Evolutionary conservation across 2,797 vertebrate species (phyloP).

Genomic region (Phyllotis vaccarum): DNA sequence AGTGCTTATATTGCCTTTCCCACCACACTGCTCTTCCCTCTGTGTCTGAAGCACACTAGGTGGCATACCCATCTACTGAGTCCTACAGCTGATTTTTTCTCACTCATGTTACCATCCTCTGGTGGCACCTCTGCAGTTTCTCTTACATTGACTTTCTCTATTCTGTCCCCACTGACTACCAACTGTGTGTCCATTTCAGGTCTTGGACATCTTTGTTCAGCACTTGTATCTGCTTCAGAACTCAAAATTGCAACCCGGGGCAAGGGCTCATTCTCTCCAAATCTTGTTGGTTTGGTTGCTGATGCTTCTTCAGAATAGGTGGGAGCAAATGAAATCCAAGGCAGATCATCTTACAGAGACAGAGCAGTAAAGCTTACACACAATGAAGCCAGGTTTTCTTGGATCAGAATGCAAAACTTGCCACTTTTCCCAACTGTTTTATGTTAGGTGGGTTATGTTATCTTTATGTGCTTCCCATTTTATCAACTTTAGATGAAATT

Average conservation of each 20-base stretch:
- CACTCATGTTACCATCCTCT: background rate
- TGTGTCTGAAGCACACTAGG: background rate
- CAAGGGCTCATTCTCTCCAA: background rate
- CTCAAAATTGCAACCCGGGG: background rate
- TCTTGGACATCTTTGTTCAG: background rate
- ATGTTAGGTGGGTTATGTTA: background rate
- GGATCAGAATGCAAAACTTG: slow-evolving; percentile 17
- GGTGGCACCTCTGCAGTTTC: background rate
- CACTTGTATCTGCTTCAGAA: background rate
- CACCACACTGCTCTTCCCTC: background rate
- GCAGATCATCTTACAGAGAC: background rate
- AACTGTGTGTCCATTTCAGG: background rate
- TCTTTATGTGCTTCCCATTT: slow-evolving; percentile 17
- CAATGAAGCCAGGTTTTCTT: background rate
- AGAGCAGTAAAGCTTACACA: background rate
- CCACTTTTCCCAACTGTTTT: background rate
- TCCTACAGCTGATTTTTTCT: background rate
- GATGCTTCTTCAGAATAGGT: background rate
- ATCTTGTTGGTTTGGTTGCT: background rate
- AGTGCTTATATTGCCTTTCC: background rate
- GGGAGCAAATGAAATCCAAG: slow-evolving; percentile 23
- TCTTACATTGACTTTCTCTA: background rate
- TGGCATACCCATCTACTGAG: background rate
- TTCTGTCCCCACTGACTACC: background rate
- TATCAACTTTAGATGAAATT: slow-evolving; percentile 32